phyloP scores from a whole-genome alignment of 37 sponge, comb jelly and placozoan species.

The Axinella damicornis region DNA sequence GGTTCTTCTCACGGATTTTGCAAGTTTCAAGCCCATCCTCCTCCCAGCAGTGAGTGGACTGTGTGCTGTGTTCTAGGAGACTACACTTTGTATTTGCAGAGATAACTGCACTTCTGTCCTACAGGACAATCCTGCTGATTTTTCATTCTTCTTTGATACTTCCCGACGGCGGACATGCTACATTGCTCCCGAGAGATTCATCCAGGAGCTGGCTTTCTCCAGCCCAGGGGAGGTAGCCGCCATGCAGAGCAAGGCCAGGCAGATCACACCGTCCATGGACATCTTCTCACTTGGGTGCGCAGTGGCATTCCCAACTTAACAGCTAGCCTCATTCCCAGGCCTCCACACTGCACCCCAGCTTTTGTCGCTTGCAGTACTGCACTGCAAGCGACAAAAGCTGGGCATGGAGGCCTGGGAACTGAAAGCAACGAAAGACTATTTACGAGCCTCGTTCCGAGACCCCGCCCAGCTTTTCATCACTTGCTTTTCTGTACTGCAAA shows the following conservation, averaged over 20 bases:
- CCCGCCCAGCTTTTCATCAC: too few species aligned
- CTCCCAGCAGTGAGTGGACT: constrained; percentile 77
- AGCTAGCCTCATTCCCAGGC: too few species aligned
- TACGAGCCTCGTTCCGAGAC: too few species aligned
- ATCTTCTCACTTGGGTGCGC: constrained; percentile 95
- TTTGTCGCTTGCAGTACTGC: too few species aligned
- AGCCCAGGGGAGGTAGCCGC: neutral
- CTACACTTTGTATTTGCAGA: neutral
- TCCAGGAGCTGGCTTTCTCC: constrained; percentile 27
- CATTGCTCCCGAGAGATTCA: constrained; percentile 92
- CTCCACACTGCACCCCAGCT: too few species aligned
- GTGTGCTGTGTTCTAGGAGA: too few species aligned
- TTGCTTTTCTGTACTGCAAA: too few species aligned
- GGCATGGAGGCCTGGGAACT: too few species aligned
- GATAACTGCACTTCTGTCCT: neutral
- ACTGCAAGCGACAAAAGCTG: too few species aligned
- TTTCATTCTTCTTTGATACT: constrained; percentile 96
- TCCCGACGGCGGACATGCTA: constrained; percentile 93
- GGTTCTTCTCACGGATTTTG: constrained; percentile 96
- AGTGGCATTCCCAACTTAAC: too few species aligned
- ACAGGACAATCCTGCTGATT: constrained; percentile 96
- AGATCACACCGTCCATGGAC: constrained; percentile 82
- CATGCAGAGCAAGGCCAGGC: neutral
- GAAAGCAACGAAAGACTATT: too few species aligned
- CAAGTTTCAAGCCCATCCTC: constrained; percentile 91